A percentile compares a stretch with the other conserved stretches of the same genome.
Conservation (phyloP, 1,140 invertebrate species). For the Drosophila parabipectinata region DNA sequence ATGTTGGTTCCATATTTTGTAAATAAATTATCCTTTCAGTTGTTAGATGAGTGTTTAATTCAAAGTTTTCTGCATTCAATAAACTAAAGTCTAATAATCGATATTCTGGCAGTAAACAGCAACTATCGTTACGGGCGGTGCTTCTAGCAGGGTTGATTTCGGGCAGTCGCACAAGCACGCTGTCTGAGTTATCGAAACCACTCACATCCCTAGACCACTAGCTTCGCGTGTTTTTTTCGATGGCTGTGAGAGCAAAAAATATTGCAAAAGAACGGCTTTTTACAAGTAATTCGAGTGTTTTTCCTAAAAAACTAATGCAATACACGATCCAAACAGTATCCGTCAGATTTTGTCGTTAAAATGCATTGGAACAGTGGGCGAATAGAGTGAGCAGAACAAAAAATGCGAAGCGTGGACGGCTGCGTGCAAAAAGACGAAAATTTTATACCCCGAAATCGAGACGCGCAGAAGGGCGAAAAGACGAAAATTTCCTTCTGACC, state of each 20-base stretch:
- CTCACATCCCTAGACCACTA: constrained; percentile 64
- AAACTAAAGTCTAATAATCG: constrained; percentile 8
- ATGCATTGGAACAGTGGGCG: constrained; percentile 16
- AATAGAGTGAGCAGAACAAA: constrained; percentile 43
- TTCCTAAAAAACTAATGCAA: constrained; percentile 19
- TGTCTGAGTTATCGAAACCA: constrained; percentile 35
- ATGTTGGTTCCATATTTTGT: neutral
- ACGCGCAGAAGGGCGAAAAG: constrained; percentile 43
- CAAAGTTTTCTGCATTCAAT: neutral
- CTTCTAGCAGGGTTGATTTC: constrained; percentile 46
- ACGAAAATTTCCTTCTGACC: constrained; percentile 3
- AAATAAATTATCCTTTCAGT: neutral
- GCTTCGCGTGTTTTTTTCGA: constrained; percentile 68
- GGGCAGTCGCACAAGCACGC: constrained; percentile 59
- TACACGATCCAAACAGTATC: constrained; percentile 16
- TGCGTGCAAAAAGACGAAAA: constrained; percentile 64
- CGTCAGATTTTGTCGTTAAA: constrained; percentile 18
- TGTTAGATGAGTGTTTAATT: neutral
- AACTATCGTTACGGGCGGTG: constrained; percentile 2
- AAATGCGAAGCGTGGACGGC: constrained; percentile 55
- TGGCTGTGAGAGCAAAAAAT: constrained; percentile 62
- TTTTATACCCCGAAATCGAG: constrained; percentile 52
- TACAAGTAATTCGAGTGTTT: constrained; percentile 41
- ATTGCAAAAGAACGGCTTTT: constrained; percentile 62
- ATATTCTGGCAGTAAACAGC: constrained; percentile 34